phyloP scores from a whole-genome alignment of 2,888 invertebrate genomes.

The Eumacrocentrus americanus region DNA sequence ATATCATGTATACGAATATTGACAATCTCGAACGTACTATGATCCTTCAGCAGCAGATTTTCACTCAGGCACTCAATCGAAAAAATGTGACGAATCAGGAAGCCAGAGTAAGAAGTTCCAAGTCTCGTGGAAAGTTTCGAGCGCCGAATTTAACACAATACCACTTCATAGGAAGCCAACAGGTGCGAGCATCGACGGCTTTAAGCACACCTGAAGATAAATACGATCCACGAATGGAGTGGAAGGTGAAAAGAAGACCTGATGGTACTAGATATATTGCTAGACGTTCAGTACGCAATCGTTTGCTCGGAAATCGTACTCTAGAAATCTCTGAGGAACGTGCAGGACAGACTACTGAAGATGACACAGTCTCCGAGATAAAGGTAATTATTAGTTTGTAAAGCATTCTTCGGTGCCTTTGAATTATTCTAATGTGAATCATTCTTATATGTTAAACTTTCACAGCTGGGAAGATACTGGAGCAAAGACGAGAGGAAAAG shows the following conservation, averaged over 20 bases:
- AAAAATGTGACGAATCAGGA: conserved; percentile 51
- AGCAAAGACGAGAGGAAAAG: conserved; percentile 76
- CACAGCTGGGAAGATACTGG: conserved; percentile 74
- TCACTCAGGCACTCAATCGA: conserved; percentile 64
- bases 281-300: conserved; percentile 71
- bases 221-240: conserved; percentile 66
- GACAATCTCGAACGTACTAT: conserved; percentile 74
- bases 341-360: conserved; percentile 72
- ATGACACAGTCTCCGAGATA: conserved; percentile 78
- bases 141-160: conserved; percentile 68
- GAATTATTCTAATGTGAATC: neutral
- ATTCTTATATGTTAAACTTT: neutral
- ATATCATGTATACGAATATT: conserved; percentile 74
- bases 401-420: neutral
- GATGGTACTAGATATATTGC: conserved; percentile 81
- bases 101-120: conserved; percentile 44
- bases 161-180: conserved; percentile 67
- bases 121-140: conserved; percentile 62
- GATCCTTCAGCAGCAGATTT: conserved; percentile 71
- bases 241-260: conserved; percentile 78
- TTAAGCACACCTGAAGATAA: conserved; percentile 48
- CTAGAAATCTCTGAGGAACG: conserved; percentile 72
- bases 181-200: conserved; percentile 56
- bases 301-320: conserved; percentile 72
- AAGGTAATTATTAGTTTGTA: conserved; percentile 62